Base-by-base conservation (phyloP, 2,888 invertebrate genomes). In the Parascotia fuliginaria region DNA sequence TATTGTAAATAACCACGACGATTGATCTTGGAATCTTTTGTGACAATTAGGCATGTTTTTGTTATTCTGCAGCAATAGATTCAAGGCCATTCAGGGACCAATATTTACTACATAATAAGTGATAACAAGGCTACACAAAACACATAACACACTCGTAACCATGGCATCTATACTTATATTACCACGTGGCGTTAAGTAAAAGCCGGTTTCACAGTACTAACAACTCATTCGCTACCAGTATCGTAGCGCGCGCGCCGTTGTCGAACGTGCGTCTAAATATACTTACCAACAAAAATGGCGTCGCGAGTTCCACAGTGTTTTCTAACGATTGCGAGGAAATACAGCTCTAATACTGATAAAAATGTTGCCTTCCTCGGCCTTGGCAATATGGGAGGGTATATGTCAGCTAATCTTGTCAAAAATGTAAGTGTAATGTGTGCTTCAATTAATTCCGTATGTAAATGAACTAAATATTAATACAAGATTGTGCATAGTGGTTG, bases 331-430 rank as follows among this genome's bases (percentile, higher is more conserved):
- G 72, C 85, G 33, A 81, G 75, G 45, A 79, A 88, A 29, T 90
- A 87, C 46, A 90, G 92, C 65, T 87, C 87, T 0, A 83, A 82
- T 65, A 64, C 76, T 24, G 89, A 87, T 57, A 92, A 92, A 77
- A 94, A 95, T 87, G 94, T 99, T 56, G 98, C 98, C 0, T 99
- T 99, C 82, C 94, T 99, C 60, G 99, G 99, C 0, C 93, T 99
- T 42, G 99, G 99, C 9, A 98, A 99, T 77, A 99, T 99, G 99
- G 99, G 99, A 7, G 94, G 94, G 7, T 96, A 95, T 73, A 99
- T 99, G 99, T 98, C 98, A 0, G 94, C 93, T 31, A 98, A 99
- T 87, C 92, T 99, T 59, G 89, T 97, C 36, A 96, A 96, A 79
- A 96, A 96, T 91, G 96, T 95, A 19, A 7, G n/a, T n/a, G n/a